Evolutionary conservation across 2,113 vertebrate species (phyloP).

Genomic region (Fregata magnificens): DNA sequence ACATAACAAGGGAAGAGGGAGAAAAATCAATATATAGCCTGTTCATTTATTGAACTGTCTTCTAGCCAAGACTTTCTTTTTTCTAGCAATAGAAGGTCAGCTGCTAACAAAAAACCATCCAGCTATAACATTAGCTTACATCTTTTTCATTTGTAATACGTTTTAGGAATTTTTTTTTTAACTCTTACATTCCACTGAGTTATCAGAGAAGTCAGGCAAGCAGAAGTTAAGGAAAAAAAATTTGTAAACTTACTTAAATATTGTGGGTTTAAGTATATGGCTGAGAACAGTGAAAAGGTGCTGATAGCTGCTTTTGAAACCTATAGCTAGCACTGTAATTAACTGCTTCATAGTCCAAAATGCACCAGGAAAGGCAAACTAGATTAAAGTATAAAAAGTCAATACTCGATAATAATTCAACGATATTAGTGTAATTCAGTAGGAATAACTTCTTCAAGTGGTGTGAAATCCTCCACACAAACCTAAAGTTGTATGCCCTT

Average conservation of each 20-base stretch:
- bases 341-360: neutral
- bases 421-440: neutral
- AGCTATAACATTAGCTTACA: neutral
- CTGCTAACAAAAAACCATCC: neutral
- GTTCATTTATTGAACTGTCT: conserved; percentile 70
- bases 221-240: neutral
- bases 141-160: neutral
- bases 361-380: neutral
- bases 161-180: neutral
- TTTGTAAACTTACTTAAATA: neutral
- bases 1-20: conserved; percentile 46
- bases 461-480: neutral
- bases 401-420: neutral
- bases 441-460: neutral
- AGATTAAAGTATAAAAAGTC: neutral
- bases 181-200: neutral
- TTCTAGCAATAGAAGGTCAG: neutral
- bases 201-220: neutral
- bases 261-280: neutral
- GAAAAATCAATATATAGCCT: conserved; percentile 69
- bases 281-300: neutral
- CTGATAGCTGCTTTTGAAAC: neutral
- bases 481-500: neutral
- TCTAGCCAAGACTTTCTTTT: conserved; percentile 20
- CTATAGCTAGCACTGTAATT: neutral